Base-by-base conservation (phyloP, 2,888 invertebrate species). In the Galerucella calmariensis region DNA sequence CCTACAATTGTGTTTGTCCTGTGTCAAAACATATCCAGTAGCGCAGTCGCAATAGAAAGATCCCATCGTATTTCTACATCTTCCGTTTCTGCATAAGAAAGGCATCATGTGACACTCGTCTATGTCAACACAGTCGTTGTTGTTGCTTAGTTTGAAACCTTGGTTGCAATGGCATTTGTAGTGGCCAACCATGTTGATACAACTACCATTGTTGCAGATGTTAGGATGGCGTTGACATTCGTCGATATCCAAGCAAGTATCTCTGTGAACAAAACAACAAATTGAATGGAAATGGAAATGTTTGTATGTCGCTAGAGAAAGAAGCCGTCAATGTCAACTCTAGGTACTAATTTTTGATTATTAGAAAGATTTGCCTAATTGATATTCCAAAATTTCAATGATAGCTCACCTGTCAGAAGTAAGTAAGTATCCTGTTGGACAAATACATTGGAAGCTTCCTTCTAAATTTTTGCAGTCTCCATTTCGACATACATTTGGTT, bases 91-190 rank as follows among this genome's bases (percentile, higher is more conserved):
- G 85, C 97, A 97, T 73, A 95, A 91, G 87, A 94, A 94, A 66
- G 94, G 94, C 89, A 94, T 94, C 84, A 93, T 92, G 80, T 94
- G 91, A 82, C 96, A 96, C 87, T 96, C 96, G 87, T 96, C 95
- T 74, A 95, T 90, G 85, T 94, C 94, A 63, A 93, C 91, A 83
- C 95, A 95, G 83, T 95, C 95, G 81, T 93, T 93, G 81, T 93
- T 94, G 9, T 92, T 90, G 67, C 94, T 93, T 0, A 94, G 89
- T 83, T 94, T 94, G 88, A 94, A 94, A 0, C 94, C 94, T 1
- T 90, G 89, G 81, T 93, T 92, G 83, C 95, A 95, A 82, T 92
- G 92, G 83, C 94, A 94, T 79, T 90, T 90, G 88, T 93, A 94
- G 2, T 91, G 89, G 20, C 94, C 94, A 59, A 92, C 89, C 65